Conservation (phyloP, 2,113 vertebrate genomes). For the Glareola pratincola region DNA sequence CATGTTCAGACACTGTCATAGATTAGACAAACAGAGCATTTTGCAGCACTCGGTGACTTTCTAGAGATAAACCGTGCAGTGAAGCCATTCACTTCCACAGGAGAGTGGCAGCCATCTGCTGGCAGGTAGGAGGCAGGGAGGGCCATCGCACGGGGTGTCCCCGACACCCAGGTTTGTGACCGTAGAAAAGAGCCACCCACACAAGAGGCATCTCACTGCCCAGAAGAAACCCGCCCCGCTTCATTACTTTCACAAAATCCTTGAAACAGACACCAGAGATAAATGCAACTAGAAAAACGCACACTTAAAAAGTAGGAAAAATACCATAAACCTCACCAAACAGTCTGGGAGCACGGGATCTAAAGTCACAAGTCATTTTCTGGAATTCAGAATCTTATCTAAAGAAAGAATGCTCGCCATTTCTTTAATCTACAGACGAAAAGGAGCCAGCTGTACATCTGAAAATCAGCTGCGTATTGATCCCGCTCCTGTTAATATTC, state of each 20-base stretch:
- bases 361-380: not conserved
- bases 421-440: constrained; percentile 73
- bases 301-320: not conserved
- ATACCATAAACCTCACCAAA: not conserved
- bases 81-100: not conserved
- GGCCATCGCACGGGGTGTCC: not conserved
- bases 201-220: not conserved
- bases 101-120: constrained; percentile 28
- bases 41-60: not conserved
- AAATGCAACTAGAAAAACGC: not conserved
- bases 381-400: constrained; percentile 31
- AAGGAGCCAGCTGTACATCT: constrained; percentile 75
- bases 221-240: fast-evolving
- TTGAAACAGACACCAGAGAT: not conserved
- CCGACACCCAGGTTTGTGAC: fast-evolving
- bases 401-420: not conserved
- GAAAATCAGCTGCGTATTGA: constrained; percentile 82
- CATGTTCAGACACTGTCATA: fast-evolving
- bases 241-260: not conserved
- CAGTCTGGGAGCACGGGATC: not conserved
- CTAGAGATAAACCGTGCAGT: fast-evolving
- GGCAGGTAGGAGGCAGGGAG: not conserved
- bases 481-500: constrained; percentile 78
- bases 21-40: fast-evolving
- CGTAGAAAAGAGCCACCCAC: fast-evolving